Evolutionary conservation across 2,888 invertebrate genomes (phyloP).

Genomic region (Nomada ruficornis): DNA sequence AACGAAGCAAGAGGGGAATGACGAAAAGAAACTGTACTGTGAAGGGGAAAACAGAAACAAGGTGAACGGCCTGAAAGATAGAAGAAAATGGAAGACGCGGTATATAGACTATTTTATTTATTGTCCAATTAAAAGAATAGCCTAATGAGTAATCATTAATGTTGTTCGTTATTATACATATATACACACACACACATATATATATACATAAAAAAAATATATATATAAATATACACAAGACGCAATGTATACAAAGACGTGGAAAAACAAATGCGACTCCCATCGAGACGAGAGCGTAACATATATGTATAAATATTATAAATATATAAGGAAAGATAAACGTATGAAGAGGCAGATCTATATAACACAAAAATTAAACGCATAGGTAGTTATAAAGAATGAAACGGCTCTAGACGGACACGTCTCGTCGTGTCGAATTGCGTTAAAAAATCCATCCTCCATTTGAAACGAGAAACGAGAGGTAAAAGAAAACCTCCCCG

Average conservation of each 20-base stretch:
- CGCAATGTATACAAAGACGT: slow-evolving; percentile 62
- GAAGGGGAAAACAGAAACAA: not conserved
- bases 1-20: not conserved
- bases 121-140: slow-evolving; percentile 79
- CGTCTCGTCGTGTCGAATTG: slow-evolving; percentile 44
- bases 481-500: not conserved
- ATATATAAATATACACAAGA: slow-evolving; percentile 60
- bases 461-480: not conserved
- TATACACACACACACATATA: slow-evolving; percentile 52
- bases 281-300: slow-evolving; percentile 57
- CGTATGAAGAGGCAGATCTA: slow-evolving; percentile 53
- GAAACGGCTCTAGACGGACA: slow-evolving; percentile 37
- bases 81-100: slow-evolving; percentile 41
- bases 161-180: slow-evolving; percentile 80
- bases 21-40: not conserved
- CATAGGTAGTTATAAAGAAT: slow-evolving; percentile 50
- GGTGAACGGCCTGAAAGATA: slow-evolving; percentile 54
- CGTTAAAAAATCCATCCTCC: slow-evolving; percentile 26
- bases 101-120: slow-evolving; percentile 80
- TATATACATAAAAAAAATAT: slow-evolving; percentile 43
- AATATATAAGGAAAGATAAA: slow-evolving; percentile 43
- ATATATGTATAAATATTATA: slow-evolving; percentile 55
- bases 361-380: slow-evolving; percentile 40
- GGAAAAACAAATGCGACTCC: slow-evolving; percentile 55
- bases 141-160: slow-evolving; percentile 80